Conservation (phyloP, 2,888 invertebrate species). For the Halictus ligatus region DNA sequence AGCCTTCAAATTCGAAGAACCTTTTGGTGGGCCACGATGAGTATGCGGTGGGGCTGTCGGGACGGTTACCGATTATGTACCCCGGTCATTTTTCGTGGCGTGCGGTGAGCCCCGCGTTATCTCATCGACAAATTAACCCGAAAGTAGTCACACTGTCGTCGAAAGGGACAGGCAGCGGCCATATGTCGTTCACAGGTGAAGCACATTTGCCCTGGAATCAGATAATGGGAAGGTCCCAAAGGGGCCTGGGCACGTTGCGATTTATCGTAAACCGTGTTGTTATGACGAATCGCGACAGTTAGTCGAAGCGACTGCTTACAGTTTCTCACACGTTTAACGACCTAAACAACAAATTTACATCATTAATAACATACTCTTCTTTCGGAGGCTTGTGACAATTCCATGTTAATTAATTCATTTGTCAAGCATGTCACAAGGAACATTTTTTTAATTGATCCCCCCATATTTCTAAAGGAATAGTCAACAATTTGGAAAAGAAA, state of each 20-base stretch:
- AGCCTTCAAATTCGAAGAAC: not conserved
- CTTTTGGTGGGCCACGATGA: not conserved
- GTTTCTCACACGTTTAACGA: not conserved
- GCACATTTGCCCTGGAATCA: constrained; percentile 68
- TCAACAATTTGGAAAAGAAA: too few relatives aligned
- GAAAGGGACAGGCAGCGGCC: constrained; percentile 65
- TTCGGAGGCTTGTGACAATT: not conserved
- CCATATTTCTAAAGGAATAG: not conserved
- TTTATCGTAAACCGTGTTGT: constrained; percentile 1
- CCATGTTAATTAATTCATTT: too few relatives aligned
- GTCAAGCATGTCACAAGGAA: not conserved
- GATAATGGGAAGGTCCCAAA: constrained; percentile 68
- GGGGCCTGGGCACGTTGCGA: constrained; percentile 12
- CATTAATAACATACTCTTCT: not conserved
- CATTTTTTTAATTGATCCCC: not conserved
- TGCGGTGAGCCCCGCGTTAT: constrained; percentile 42
- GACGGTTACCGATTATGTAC: constrained; percentile 48
- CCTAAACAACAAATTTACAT: not conserved
- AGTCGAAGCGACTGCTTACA: not conserved
- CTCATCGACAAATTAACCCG: constrained; percentile 71
- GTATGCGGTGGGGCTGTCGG: constrained; percentile 13
- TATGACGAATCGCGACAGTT: constrained; percentile 5
- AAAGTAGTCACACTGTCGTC: constrained; percentile 65
- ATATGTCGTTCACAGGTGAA: constrained; percentile 80
- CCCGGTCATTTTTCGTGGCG: constrained; percentile 39